phyloP scores from a whole-genome alignment of 2,797 vertebrate genomes.

The Smutsia gigantea region DNA sequence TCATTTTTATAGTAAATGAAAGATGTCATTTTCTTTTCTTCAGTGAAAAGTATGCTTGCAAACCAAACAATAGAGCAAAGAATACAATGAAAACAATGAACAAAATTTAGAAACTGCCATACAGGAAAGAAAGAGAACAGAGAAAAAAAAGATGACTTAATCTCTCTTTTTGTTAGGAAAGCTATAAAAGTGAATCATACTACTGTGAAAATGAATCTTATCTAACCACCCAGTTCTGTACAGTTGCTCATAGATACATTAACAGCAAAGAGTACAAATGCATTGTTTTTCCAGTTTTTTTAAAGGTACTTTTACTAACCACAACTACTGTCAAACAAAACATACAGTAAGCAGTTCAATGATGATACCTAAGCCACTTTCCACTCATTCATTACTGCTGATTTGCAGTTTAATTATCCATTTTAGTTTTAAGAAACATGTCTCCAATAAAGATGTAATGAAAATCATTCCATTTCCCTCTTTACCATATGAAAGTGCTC shows the following conservation, averaged over 20 bases:
- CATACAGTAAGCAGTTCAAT: not conserved
- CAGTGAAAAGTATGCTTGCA: not conserved
- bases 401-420: not conserved
- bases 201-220: not conserved
- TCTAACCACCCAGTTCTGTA: not conserved
- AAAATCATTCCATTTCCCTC: not conserved
- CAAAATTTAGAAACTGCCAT: slow-evolving; percentile 9
- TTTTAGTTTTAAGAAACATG: not conserved
- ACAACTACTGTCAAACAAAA: not conserved
- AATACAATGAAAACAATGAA: not conserved
- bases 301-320: not conserved
- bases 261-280: not conserved
- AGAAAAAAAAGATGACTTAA: slow-evolving; percentile 56
- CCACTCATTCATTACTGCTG: not conserved
- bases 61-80: not conserved
- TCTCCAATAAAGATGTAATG: not conserved
- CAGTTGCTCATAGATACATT: not conserved
- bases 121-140: not conserved
- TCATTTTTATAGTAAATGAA: slow-evolving; percentile 37
- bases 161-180: not conserved
- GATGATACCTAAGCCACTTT: not conserved
- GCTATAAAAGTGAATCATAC: slow-evolving; percentile 26
- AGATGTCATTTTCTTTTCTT: slow-evolving; percentile 1
- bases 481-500: not conserved
- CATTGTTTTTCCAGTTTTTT: slow-evolving; percentile 10